Evolutionary conservation across 2,888 invertebrate species (phyloP), one percentile per base, ranked within the genome.

Genomic region (Blastobasis adustella): DNA sequence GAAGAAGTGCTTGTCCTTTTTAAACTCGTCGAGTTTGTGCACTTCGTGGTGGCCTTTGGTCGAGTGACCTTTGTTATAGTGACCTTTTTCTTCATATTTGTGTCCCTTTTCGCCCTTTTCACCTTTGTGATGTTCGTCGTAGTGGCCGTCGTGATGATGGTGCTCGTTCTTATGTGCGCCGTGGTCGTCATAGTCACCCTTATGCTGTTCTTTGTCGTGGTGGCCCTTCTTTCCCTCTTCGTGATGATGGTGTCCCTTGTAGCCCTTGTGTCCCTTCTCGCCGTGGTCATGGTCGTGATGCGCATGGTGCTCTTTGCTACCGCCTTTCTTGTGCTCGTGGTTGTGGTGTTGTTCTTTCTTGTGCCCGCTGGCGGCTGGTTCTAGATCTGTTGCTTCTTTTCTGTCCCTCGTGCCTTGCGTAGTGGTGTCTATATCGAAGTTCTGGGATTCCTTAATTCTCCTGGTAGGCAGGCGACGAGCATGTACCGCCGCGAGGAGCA

Each of bases 21-120:
- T 94, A 80, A 92, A 95, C 79, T 96, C 96, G 76, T 96, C 95
- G 55, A 94, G 80, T 70, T 96, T 96, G 80, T 96, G 95, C 6
- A 95, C 90, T 73, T 95, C 93, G 72, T 96, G 96, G 61, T 95
- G 94, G 53, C 96, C 95, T 76, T 96, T 94, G 61, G 95, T 96
- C 57, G 93, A 93, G 80, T 96, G 95, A 0, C 96, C 96, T 70
- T 96, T 96, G 58, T 94, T 94, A 76, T 93, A 95, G 61, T 92
- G 91, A 7, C 95, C 95, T 56, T 92, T 91, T 63, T 92, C 92
- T 60, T 88, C 91, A 66, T 90, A 92, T 65, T 91, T 91, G 66
- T 91, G 91, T 0, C 91, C 92, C 59, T 92, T 92, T 62, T 92
- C 92, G 6, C 92, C 92, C 59, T 93, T 92, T 59, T 92, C 91